Percentiles rank a stretch among this genome's conserved stretches.
phyloP scores from a whole-genome alignment of 2,888 invertebrate genomes.

The Agrochola lota region DNA sequence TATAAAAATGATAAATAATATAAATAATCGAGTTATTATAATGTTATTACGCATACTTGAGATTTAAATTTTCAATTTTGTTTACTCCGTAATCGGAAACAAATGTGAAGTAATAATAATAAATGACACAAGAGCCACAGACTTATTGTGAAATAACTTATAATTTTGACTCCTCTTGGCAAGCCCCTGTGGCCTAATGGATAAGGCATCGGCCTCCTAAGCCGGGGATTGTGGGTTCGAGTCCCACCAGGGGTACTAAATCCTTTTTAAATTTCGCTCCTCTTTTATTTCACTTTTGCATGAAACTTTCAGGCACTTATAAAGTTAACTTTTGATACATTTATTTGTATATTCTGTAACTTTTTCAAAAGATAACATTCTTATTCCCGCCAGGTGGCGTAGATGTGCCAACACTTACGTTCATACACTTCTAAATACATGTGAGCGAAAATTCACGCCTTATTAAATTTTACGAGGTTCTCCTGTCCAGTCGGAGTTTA shows the following conservation, averaged over 20 bases:
- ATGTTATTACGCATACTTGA: background rate
- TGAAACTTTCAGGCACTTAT: background rate
- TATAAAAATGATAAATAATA: too few relatives aligned
- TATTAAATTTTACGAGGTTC: constrained; percentile 54
- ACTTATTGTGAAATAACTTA: background rate
- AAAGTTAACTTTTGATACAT: background rate
- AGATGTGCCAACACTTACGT: constrained; percentile 2
- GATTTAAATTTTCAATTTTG: background rate
- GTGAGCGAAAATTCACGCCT: constrained; percentile 49
- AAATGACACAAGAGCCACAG: too few relatives aligned
- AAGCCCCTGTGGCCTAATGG: constrained; percentile 94
- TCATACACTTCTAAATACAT: constrained; percentile 31
- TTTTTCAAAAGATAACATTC: background rate
- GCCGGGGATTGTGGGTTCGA: constrained; percentile 95
- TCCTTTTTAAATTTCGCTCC: background rate
- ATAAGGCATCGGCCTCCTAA: constrained; percentile 95
- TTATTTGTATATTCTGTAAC: background rate
- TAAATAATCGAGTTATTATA: too few relatives aligned
- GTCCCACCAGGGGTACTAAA: constrained; percentile 93
- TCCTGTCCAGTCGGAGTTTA: constrained; percentile 49
- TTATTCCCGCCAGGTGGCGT: constrained; percentile 26
- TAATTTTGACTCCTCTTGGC: background rate
- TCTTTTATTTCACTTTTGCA: constrained; percentile 9
- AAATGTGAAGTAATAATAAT: background rate
- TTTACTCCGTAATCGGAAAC: background rate